Evolutionary conservation across 1,140 invertebrate species (phyloP).

Genomic region (Tetramorium alpestre): DNA sequence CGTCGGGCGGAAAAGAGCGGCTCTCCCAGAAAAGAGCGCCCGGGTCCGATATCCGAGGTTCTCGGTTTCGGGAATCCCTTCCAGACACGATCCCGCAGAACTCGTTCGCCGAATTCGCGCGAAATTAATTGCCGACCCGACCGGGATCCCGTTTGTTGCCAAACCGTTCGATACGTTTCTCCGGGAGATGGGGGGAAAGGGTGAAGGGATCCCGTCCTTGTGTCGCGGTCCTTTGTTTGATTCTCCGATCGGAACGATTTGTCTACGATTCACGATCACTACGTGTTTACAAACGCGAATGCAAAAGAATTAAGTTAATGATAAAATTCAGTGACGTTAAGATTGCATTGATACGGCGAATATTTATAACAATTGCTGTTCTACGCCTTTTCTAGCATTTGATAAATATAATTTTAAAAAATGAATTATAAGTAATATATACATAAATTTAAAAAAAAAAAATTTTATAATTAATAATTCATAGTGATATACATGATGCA

Average conservation of each 20-base stretch:
- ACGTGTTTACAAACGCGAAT: not conserved
- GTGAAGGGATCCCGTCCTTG: conserved; percentile 27
- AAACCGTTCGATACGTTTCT: conserved; percentile 67
- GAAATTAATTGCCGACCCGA: conserved; percentile 80
- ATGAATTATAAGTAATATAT: not conserved
- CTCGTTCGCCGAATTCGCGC: conserved; percentile 75
- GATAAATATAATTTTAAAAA: not conserved
- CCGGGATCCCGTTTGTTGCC: conserved; percentile 65
- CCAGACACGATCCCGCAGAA: conserved; percentile 65
- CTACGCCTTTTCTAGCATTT: not conserved
- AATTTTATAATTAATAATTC: conserved; percentile 1
- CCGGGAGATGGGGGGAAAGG: not conserved
- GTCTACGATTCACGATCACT: conserved; percentile 22
- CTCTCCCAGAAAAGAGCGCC: conserved; percentile 65
- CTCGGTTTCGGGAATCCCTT: conserved; percentile 76
- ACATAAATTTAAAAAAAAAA: not conserved
- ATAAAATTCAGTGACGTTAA: not conserved
- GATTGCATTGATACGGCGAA: not conserved
- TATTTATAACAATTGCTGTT: not conserved
- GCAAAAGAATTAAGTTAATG: too few species aligned
- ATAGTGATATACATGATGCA: not conserved
- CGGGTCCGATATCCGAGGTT: conserved; percentile 77
- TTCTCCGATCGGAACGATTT: conserved; percentile 40
- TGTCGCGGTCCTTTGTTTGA: conserved; percentile 61
- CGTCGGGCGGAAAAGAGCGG: conserved; percentile 77